Base-by-base conservation (phyloP, 2,113 vertebrate genomes). In the Scomber japonicus region DNA sequence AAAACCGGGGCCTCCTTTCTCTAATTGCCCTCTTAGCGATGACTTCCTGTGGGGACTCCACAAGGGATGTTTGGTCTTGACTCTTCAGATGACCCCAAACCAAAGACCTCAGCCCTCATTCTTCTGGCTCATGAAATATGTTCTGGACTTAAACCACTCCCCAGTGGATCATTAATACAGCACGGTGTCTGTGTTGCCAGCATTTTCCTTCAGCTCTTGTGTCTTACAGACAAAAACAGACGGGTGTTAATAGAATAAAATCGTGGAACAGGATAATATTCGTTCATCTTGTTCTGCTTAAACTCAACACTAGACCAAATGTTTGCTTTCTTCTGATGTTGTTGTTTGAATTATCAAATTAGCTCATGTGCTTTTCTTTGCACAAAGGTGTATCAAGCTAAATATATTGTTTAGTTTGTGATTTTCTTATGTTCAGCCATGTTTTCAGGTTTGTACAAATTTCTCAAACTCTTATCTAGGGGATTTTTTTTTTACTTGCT, bases 91-190 rank as follows among this genome's bases (percentile, higher is more conserved):
- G 93, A 94, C 88, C 93, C 91, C 73, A 85, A 91, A 92, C 93
- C 92, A 94, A 49, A 94, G 93, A 94, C 92, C 90, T 88, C 92
- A 92, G 85, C 78, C 71, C 90, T 94, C 92, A 85, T 91, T 93
- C 85, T 89, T 91, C 86, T 79, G 76, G 80, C 84, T 92, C 88
- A 86, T 94, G 89, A 95, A 94, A 93, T 93, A 90, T 93, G 86
- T 79, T 89, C 83, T 90, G 83, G 88, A 87, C 89, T 90, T 73
- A 59, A 91, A 91, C 89, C 80, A 59, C 86, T 94, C 93, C 91
- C 91, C 68, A 82, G 90, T 87, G 90, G 63, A 75, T 84, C 78
- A 69, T 93, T 91, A 90, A 88, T 88, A 72, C 76, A 78, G 67
- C 62, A 49, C 82, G 75, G 46, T 68, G 84, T 91, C 71, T 75